Conservation (phyloP, 2,113 vertebrate genomes). For the Plestiodon gilberti region DNA sequence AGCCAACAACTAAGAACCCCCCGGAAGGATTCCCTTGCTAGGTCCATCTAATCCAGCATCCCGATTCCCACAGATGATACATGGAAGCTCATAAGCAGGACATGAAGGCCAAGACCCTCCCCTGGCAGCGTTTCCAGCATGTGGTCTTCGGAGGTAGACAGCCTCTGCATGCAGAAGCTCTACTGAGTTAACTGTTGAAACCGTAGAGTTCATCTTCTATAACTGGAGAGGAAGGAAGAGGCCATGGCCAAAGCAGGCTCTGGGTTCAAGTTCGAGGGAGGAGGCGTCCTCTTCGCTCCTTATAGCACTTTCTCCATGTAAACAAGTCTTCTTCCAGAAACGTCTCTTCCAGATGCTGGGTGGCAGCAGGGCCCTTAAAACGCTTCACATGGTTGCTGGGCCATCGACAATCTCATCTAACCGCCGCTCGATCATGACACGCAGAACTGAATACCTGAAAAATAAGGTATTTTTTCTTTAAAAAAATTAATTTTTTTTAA, state of each 20-base stretch:
- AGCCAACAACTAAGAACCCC: neutral
- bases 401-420: slow-evolving; percentile 86
- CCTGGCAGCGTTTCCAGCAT: no score
- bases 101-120: no score
- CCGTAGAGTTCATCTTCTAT: neutral
- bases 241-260: neutral
- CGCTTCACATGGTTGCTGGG: slow-evolving; percentile 65
- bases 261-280: rapidly evolving
- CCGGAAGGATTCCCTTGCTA: neutral
- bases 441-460: slow-evolving; percentile 82
- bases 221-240: neutral
- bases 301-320: rapidly evolving
- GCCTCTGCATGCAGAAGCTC: neutral
- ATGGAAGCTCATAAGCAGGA: rapidly evolving
- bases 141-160: neutral
- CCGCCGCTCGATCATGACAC: slow-evolving; percentile 87
- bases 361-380: rapidly evolving
- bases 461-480: no score
- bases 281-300: rapidly evolving
- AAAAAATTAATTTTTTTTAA: no score
- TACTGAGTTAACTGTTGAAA: no score
- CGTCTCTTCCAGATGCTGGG: neutral
- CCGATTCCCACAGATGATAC: neutral
- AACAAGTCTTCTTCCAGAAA: neutral
- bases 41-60: neutral